These are phyloP conservation scores for Clarias fuscus DNA, from an alignment of 2,797 vertebrate genomes.

Conservation along the genomic window DNA sequence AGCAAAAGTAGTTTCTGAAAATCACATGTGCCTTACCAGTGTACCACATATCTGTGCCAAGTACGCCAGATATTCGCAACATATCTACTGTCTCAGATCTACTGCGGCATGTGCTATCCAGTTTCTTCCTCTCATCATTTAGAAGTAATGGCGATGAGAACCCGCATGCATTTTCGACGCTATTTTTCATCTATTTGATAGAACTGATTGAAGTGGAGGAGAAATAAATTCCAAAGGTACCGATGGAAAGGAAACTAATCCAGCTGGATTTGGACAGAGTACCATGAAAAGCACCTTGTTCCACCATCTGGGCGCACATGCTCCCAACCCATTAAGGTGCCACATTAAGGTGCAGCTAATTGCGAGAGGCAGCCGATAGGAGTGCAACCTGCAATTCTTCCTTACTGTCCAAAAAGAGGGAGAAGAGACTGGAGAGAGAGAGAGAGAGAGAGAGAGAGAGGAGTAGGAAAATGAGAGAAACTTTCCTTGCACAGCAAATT, in stretches of 20 bases:
- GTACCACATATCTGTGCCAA: neutral
- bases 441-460: constrained; percentile 23
- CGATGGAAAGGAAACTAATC: constrained; percentile 59
- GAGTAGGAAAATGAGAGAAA: constrained; percentile 44
- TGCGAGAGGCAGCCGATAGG: constrained; percentile 68
- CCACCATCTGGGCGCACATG: constrained; percentile 74
- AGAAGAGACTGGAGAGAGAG: constrained; percentile 34
- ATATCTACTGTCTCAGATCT: neutral
- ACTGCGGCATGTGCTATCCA: neutral
- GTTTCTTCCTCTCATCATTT: neutral
- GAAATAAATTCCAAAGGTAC: constrained; percentile 43
- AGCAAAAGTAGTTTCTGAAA: neutral
- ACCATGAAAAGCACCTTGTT: constrained; percentile 72
- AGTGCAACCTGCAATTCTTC: constrained; percentile 71
- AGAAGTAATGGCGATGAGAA: neutral
- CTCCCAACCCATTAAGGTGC: constrained; percentile 69
- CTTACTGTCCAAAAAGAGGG: constrained; percentile 60
- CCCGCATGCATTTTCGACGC: neutral
- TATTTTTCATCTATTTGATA: neutral
- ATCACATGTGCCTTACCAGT: neutral
- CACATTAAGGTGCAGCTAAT: constrained; percentile 76
- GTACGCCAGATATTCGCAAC: neutral
- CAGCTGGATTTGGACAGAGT: constrained; percentile 69
- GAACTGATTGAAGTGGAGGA: constrained; percentile 4
- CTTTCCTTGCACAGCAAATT: constrained; percentile 55